A percentile compares a stretch with the other conserved stretches of the same genome.
Evolutionary conservation across 2,113 vertebrate genomes (phyloP).

Genomic region (Gasterosteus aculeatus): DNA sequence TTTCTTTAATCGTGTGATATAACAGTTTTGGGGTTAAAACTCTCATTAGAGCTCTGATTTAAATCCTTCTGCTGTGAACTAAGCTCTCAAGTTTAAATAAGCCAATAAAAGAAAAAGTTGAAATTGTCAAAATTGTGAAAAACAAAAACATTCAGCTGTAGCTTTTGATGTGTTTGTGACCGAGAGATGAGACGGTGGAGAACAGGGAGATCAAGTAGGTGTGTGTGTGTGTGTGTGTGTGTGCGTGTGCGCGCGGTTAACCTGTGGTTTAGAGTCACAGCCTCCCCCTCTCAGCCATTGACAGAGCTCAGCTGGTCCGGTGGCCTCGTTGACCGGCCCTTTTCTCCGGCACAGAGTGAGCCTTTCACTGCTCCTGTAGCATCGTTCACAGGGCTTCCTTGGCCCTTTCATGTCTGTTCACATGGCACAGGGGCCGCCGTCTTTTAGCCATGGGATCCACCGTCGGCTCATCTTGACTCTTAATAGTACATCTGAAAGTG

Average conservation of each 20-base stretch:
- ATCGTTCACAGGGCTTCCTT: constrained; percentile 52
- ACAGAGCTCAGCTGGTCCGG: constrained; percentile 77
- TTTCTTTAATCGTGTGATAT: constrained; percentile 61
- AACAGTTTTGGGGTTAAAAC: constrained; percentile 53
- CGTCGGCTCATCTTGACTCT: constrained; percentile 51
- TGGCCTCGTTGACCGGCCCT: constrained; percentile 74
- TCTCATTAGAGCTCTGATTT: constrained; percentile 31
- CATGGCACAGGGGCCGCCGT: constrained; percentile 56
- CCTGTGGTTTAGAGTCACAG: constrained; percentile 74
- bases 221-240: constrained; percentile 44
- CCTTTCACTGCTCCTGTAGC: constrained; percentile 66
- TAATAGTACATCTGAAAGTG: constrained; percentile 59
- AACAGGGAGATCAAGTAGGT: constrained; percentile 20
- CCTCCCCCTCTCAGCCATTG: constrained; percentile 74
- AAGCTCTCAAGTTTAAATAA: neutral
- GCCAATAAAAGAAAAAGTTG: neutral
- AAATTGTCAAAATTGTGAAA: neutral
- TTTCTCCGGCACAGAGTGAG: constrained; percentile 62
- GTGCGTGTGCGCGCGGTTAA: constrained; percentile 69
- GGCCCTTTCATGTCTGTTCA: constrained; percentile 69
- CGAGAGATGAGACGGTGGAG: constrained; percentile 24
- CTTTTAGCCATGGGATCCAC: constrained; percentile 44
- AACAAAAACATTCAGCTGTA: constrained; percentile 12
- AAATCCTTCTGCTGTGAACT: constrained; percentile 33
- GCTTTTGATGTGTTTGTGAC: constrained; percentile 18